Base-by-base conservation (phyloP, 2,888 invertebrate genomes). In the Oscheius sp. region DNA sequence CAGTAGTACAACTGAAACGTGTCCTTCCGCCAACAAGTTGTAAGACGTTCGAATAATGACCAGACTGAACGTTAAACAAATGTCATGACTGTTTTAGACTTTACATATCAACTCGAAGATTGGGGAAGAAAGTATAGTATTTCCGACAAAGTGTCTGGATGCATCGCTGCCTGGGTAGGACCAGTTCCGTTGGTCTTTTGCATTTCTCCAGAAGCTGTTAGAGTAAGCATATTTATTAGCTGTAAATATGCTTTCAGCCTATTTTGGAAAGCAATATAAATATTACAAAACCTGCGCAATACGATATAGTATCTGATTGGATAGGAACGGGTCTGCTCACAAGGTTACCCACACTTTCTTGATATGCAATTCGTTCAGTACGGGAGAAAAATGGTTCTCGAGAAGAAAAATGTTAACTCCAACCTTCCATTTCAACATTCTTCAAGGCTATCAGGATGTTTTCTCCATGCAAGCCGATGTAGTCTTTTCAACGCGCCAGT, bases 371-470 rank as follows among this genome's bases (percentile, higher is more conserved):
- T 47, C 4, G 57, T 82, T 32, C 69, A 88, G 88, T 78, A 86
- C 86, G 36, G 88, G 88, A 8, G 80, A 80, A 4, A 88, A 88
- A 78, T 89, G 89, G 89, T 85, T 85, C 30, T 71, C 73, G 0
- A 81, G 88, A 32, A 79, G 89, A 22, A 87, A 87, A 74, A 81
- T 89, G 77, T 79, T 89, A 45, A 89, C 89, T 1, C 89, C 89
- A 14, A 86, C 89, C 2, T 89, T 89, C 77, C 89, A 89, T 77
- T 89, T 88, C 80, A 86, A 87, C 65, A 88, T 89, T 63, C 83
- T 89, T 38, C 82, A 88, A 54, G 86, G 87, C 68, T 89, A 88
- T 75, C 72, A 87, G 14, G 67, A 71, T 38, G 38, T 67, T 5
- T 67, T 67, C 36, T 51, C 61, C 5, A 41, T 32, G 22, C 41